Percentiles rank a stretch among this genome's conserved stretches.
Evolutionary conservation across 2,888 invertebrate genomes (phyloP).

Genomic region (Lampropteryx suffumata): DNA sequence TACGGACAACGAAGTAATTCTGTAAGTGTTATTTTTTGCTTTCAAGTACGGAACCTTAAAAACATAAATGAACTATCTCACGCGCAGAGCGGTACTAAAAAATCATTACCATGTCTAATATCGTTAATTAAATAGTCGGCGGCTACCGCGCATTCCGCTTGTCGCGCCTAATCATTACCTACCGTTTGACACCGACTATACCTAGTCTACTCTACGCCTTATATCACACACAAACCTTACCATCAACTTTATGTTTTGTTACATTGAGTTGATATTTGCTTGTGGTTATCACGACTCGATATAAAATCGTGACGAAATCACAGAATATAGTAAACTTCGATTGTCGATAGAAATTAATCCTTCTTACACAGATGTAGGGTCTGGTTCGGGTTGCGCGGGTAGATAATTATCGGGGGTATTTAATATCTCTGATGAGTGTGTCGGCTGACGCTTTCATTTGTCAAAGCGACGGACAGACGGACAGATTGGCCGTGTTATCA

Average conservation of each 20-base stretch:
- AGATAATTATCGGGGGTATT: conserved; percentile 58
- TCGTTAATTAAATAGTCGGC: conserved; percentile 72
- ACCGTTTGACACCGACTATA: conserved; percentile 43
- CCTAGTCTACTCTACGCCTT: conserved; percentile 31
- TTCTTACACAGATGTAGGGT: conserved; percentile 36
- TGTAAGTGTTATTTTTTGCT: too few species aligned
- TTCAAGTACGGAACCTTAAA: too few species aligned
- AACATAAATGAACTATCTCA: too few species aligned
- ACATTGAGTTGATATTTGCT: conserved; percentile 5
- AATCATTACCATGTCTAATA: conserved; percentile 69
- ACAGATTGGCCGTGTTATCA: conserved; percentile 48
- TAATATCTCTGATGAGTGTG: conserved; percentile 43
- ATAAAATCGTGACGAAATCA: conserved; percentile 30
- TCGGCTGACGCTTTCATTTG: conserved; percentile 54
- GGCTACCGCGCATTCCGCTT: conserved; percentile 68
- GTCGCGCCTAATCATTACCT: conserved; percentile 53
- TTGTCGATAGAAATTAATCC: conserved; percentile 41
- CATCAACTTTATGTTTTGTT: neutral
- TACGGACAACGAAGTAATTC: too few species aligned
- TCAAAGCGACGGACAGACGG: conserved; percentile 45
- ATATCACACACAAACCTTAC: conserved; percentile 4
- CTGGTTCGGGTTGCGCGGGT: conserved; percentile 37
- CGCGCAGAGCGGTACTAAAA: conserved; percentile 14
- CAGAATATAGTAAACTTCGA: conserved; percentile 33
- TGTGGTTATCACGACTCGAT: conserved; percentile 20